Conservation (phyloP, 2,797 vertebrate species). For the Buphagus erythrorhynchus region DNA sequence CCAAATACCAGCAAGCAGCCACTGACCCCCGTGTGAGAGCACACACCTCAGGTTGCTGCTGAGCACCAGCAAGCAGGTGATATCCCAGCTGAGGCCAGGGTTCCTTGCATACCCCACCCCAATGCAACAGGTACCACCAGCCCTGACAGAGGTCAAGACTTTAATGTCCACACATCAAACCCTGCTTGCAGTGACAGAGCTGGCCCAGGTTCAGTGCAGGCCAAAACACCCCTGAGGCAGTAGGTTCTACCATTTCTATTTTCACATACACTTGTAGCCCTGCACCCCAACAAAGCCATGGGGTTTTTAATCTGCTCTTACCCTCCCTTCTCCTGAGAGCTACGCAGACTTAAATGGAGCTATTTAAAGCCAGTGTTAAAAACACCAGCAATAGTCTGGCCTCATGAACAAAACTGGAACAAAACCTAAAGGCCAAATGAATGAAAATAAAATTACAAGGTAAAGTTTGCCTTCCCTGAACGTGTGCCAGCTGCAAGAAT, state of each 20-base stretch:
- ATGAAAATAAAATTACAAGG: slow-evolving; percentile 50
- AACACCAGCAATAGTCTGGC: not conserved
- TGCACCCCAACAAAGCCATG: not conserved
- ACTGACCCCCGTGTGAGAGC: accelerated
- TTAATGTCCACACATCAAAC: not conserved
- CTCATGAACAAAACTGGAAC: not conserved
- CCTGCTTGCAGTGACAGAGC: not conserved
- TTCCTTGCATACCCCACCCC: not conserved
- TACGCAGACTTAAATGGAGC: not conserved
- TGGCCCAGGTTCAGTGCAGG: not conserved
- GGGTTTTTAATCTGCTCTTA: not conserved
- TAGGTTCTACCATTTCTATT: not conserved
- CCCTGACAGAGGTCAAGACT: not conserved
- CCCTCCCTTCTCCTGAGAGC: not conserved
- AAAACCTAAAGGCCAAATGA: not conserved
- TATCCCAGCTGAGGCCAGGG: not conserved
- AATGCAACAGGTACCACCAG: accelerated
- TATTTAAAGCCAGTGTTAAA: not conserved
- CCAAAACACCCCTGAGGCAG: not conserved
- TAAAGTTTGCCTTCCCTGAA: slow-evolving; percentile 32
- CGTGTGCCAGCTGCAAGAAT: not conserved
- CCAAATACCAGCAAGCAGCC: not conserved
- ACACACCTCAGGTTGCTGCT: accelerated
- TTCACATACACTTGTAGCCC: not conserved
- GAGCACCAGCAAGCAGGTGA: not conserved